phyloP scores from a whole-genome alignment of 2,888 invertebrate species.

The Protophormia terraenovae region DNA sequence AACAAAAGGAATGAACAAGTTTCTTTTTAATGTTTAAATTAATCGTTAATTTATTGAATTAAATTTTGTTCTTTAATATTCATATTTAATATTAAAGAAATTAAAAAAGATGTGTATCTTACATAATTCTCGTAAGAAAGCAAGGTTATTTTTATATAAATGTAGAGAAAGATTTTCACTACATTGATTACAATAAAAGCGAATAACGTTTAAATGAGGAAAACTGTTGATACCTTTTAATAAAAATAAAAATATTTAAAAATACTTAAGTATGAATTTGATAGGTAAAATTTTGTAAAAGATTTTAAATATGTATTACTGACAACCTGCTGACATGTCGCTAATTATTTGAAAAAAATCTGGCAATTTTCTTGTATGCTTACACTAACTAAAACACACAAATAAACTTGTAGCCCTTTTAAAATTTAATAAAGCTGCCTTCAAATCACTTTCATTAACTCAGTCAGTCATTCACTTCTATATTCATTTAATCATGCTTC shows the following conservation, averaged over 20 bases:
- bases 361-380: too few species aligned
- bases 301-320: too few species aligned
- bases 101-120: background rate
- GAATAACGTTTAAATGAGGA: background rate
- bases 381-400: too few species aligned
- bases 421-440: too few species aligned
- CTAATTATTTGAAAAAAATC: too few species aligned
- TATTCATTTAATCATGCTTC: background rate
- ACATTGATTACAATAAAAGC: background rate
- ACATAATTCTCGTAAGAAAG: background rate
- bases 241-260: too few species aligned
- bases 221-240: too few species aligned
- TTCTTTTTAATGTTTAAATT: constrained; percentile 21
- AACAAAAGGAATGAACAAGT: background rate
- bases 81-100: background rate
- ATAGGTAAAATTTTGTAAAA: too few species aligned
- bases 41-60: constrained; percentile 57
- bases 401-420: too few species aligned
- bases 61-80: constrained; percentile 22
- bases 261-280: too few species aligned
- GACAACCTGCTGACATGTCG: too few species aligned
- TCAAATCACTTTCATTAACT: background rate
- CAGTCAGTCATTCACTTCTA: background rate
- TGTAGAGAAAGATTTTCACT: background rate
- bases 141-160: background rate